These are phyloP conservation scores for Solea senegalensis DNA, from an alignment of 2,113 vertebrate genomes.

Conservation along the genomic window DNA sequence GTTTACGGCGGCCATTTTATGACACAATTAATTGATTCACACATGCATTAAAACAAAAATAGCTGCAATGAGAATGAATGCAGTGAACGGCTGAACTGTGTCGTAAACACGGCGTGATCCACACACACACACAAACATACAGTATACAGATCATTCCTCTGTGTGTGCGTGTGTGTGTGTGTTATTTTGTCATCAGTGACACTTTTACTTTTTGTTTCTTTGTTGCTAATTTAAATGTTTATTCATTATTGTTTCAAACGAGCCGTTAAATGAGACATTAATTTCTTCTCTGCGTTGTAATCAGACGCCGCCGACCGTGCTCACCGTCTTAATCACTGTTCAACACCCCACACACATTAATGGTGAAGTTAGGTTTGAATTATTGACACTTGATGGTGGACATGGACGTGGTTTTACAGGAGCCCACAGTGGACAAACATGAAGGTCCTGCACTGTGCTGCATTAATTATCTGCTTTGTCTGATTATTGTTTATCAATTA, in stretches of 20 bases:
- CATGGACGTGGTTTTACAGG: too few species aligned
- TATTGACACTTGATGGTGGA: too few species aligned
- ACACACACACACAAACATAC: not conserved
- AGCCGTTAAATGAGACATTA: conserved; percentile 36
- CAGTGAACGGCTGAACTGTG: conserved; percentile 66
- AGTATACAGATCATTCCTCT: not conserved
- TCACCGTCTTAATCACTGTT: not conserved
- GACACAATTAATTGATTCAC: conserved; percentile 98
- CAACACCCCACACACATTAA: too few species aligned
- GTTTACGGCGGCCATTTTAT: conserved; percentile 95
- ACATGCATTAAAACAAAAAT: conserved; percentile 98
- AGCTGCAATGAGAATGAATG: conserved; percentile 88
- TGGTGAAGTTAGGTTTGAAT: too few species aligned
- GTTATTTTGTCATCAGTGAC: not conserved
- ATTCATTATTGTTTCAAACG: conserved; percentile 15
- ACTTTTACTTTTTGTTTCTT: conserved; percentile 11
- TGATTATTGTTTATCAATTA: too few species aligned
- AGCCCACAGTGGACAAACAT: too few species aligned
- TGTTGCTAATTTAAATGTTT: conserved; percentile 15
- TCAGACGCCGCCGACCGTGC: not conserved
- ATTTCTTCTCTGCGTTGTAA: conserved; percentile 4
- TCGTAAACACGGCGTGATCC: too few species aligned
- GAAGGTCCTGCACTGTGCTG: too few species aligned
- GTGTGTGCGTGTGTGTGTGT: too few species aligned
- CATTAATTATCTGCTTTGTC: too few species aligned